These are phyloP conservation scores for Bombus pascuorum DNA, from an alignment of 1,140 invertebrate species.

Conservation along the genomic window DNA sequence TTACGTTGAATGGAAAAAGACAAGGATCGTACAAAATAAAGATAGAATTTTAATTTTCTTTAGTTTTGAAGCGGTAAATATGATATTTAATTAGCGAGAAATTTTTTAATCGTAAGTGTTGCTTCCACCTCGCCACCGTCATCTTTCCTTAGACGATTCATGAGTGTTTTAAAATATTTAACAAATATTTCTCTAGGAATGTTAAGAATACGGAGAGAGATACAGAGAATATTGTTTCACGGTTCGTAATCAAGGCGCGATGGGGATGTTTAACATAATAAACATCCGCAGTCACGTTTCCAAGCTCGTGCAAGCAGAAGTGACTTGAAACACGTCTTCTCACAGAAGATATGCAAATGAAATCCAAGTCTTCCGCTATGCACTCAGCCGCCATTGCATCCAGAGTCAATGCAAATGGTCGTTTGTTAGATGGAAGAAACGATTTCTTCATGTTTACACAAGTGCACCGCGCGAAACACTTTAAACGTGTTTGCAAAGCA, in stretches of 20 bases:
- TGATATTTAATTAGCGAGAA: too few relatives aligned
- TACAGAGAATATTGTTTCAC: slow-evolving; percentile 1
- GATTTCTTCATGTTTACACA: slow-evolving; percentile 49
- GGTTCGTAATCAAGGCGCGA: slow-evolving; percentile 9
- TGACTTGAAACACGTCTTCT: slow-evolving; percentile 32
- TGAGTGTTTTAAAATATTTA: background rate
- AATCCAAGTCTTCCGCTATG: slow-evolving; percentile 33
- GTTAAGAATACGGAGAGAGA: background rate
- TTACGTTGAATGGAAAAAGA: too few relatives aligned
- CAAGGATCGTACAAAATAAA: too few relatives aligned
- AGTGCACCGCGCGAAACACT: slow-evolving; percentile 8
- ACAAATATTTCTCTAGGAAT: too few relatives aligned
- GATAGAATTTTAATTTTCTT: too few relatives aligned
- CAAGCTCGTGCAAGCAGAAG: slow-evolving; percentile 7
- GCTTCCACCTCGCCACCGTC: background rate
- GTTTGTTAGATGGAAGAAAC: slow-evolving; percentile 49
- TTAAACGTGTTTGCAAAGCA: slow-evolving; percentile 9
- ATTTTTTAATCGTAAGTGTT: too few relatives aligned
- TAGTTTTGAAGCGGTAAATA: too few relatives aligned
- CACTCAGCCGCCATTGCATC: slow-evolving; percentile 32
- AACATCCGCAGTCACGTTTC: slow-evolving; percentile 38
- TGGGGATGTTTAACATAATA: slow-evolving; percentile 45
- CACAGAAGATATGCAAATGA: slow-evolving; percentile 50
- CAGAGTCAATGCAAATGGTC: slow-evolving; percentile 41
- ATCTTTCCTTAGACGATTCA: background rate